Base-by-base conservation (phyloP, 2,113 vertebrate genomes). In the Plecotus auritus region DNA sequence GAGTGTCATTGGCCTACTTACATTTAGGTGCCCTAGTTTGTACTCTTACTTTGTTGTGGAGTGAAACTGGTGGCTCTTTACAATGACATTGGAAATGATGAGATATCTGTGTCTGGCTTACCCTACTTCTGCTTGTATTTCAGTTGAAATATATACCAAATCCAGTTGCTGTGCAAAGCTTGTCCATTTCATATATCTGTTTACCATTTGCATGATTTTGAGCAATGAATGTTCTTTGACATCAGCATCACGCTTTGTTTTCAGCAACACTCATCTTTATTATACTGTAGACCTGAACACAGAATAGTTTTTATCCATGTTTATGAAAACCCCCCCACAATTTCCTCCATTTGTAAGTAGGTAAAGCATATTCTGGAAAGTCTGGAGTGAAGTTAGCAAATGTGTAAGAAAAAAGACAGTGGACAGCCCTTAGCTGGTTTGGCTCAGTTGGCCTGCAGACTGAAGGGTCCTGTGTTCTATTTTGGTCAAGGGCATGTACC, bases 351-450 rank as follows among this genome's bases (percentile, higher is more conserved):
- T 87, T 91, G 80, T 87, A 47, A 93, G 1, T 90, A 35, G n/a
- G 22, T 78, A 77, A 96, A 91, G 49, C 88, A 94, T 17, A 42
- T 93, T 32, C 83, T 94, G 28, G 78, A 28, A 86, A 76, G 49
- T 95, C 83, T 95, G 74, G 74, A 93, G 81, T 96, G 64, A 83
- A 86, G 80, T 89, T 69, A 91, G 89, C 35, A 85, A 91, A 28
- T 61, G 2, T 87, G 8, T 89, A 86, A 74, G 64, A 49, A 84
- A 82, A 95, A 93, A 95, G 66, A 89, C 23, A 95, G 61, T 49
- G 92, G 73, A 96, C 16, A 28, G 59, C 26, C 23, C 59, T 61
- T 61, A 26, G 9, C 59, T 61, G 23, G 59, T 61, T 61, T 61
- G 56, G 56, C 23, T 59, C 56, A 59, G 56, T 61, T 11, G 59